Evolutionary conservation across 2,888 invertebrate genomes (phyloP).

Genomic region (Halictus quadricinctus): DNA sequence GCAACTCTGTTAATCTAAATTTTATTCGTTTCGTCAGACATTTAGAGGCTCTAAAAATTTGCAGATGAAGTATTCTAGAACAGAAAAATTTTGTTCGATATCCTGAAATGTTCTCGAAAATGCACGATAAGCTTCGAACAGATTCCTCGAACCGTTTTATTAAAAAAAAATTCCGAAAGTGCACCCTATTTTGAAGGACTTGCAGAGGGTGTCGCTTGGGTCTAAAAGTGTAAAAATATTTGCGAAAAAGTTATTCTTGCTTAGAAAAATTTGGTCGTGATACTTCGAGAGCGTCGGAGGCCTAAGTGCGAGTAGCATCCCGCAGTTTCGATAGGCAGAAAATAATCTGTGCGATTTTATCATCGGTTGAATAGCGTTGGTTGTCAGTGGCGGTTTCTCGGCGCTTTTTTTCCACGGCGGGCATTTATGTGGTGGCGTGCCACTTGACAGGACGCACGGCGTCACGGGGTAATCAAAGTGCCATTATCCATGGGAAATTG

Average conservation of each 20-base stretch:
- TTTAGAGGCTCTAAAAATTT: no score
- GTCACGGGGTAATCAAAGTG: slow-evolving; percentile 81
- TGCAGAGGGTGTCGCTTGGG: not conserved
- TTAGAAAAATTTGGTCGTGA: not conserved
- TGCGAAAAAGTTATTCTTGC: not conserved
- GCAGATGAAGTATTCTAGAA: no score
- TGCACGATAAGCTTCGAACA: no score
- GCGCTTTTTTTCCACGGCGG: slow-evolving; percentile 61
- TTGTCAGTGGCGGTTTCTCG: not conserved
- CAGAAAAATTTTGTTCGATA: no score
- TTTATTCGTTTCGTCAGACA: not conserved
- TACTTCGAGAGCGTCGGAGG: not conserved
- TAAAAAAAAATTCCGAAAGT: no score
- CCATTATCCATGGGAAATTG: slow-evolving; percentile 82
- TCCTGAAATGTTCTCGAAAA: no score
- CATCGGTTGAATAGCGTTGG: not conserved
- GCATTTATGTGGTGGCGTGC: slow-evolving; percentile 75
- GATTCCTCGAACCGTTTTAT: no score
- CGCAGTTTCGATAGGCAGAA: not conserved
- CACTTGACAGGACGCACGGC: slow-evolving; percentile 79
- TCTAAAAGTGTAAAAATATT: not conserved
- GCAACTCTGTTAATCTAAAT: not conserved
- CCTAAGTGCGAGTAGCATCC: not conserved
- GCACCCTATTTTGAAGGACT: no score
- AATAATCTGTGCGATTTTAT: slow-evolving; percentile 7